These are phyloP conservation scores for Lophotriccus pileatus DNA, from an alignment of 2,797 vertebrate species.

Conservation along the genomic window DNA sequence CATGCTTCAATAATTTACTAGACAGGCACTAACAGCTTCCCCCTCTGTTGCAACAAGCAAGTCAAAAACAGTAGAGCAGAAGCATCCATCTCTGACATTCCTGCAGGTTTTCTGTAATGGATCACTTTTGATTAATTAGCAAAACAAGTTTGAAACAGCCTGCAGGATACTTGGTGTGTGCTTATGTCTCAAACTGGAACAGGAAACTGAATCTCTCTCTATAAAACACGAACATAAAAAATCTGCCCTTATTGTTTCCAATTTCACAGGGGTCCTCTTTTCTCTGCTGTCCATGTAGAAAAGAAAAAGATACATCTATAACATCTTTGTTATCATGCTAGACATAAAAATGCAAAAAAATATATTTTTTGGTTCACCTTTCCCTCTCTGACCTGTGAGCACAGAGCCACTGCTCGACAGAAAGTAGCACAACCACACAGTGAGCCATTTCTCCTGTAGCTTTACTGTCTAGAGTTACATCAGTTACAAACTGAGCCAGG, in stretches of 20 bases:
- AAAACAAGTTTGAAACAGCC: slow-evolving; percentile 64
- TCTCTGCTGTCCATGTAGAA: background rate
- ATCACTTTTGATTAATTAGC: slow-evolving; percentile 65
- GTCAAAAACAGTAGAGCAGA: slow-evolving; percentile 40
- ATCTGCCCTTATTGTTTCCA: background rate
- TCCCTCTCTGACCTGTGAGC: background rate
- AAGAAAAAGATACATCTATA: background rate
- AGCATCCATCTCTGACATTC: slow-evolving; percentile 69
- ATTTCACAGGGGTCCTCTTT: background rate
- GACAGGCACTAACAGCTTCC: slow-evolving; percentile 66
- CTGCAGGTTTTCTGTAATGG: slow-evolving; percentile 65
- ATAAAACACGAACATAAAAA: background rate
- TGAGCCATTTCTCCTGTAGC: background rate
- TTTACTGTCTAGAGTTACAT: background rate
- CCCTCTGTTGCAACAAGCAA: slow-evolving; percentile 63
- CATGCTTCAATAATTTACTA: slow-evolving; percentile 62
- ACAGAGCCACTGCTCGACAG: background rate
- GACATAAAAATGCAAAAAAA: background rate
- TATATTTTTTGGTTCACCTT: background rate
- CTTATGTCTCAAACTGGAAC: slow-evolving; percentile 12
- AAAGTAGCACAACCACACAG: background rate
- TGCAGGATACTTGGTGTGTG: slow-evolving; percentile 28
- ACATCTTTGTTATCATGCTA: background rate
- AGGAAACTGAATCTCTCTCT: background rate
- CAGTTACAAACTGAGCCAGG: background rate